Conservation (phyloP, 1,140 invertebrate species). For the Drosophila melanogaster region Release_6_plus_ISO1_MT NT_033777.3:25182501-25183000, state of each 20-base stretch:
- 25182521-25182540: conserved; percentile 20
- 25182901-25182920: conserved; percentile 47
- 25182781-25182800: conserved; percentile 40
- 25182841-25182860: conserved; percentile 5
- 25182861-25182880: conserved; percentile 36
- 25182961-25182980: conserved; percentile 23
- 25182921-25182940: conserved; percentile 37
- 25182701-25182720: conserved; percentile 70
- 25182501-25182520: conserved; percentile 35
- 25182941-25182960: conserved; percentile 40
- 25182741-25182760: conserved; percentile 33
- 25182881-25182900: conserved; percentile 47
- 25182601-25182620: conserved; percentile 27
- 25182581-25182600: conserved; percentile 47
- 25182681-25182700: conserved; percentile 50
- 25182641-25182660: background rate
- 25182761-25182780: conserved; percentile 56
- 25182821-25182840: conserved; percentile 17
- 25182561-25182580: conserved; percentile 48
- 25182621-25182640: background rate
- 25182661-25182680: background rate
- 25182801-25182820: conserved; percentile 35
- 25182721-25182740: conserved; percentile 48
- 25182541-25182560: conserved; percentile 10
- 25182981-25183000: conserved; percentile 1